phyloP scores from a whole-genome alignment of 2,113 vertebrate species.

The Lichenostomus cassidix region DNA sequence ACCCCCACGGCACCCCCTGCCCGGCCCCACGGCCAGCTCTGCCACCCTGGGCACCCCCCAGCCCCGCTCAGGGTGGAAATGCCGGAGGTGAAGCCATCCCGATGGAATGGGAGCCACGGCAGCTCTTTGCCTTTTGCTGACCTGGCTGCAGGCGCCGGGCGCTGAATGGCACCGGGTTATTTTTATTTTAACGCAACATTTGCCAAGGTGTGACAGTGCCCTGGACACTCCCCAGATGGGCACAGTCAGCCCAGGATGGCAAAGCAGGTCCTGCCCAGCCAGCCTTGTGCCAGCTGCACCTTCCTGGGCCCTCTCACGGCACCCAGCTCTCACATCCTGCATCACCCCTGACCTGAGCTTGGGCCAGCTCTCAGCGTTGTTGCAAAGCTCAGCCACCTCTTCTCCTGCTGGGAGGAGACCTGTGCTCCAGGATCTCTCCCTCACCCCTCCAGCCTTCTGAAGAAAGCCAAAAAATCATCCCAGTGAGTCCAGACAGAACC shows the following conservation, averaged over 20 bases:
- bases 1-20: background rate
- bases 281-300: background rate
- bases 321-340: background rate
- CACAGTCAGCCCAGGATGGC: background rate
- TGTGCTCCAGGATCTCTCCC: background rate
- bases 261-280: rapidly evolving
- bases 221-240: rapidly evolving
- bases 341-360: background rate
- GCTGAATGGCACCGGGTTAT: background rate
- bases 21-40: background rate
- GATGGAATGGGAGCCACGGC: rapidly evolving
- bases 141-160: rapidly evolving
- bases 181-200: background rate
- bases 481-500: background rate
- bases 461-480: background rate
- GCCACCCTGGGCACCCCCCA: rapidly evolving
- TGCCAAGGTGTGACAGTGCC: background rate
- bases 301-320: background rate
- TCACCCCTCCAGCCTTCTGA: background rate
- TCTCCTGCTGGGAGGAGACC: background rate
- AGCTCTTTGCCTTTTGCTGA: background rate
- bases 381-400: background rate
- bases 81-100: background rate
- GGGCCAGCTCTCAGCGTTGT: background rate
- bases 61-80: background rate